Percentiles rank a stretch among this genome's conserved stretches.
These are phyloP conservation scores for Platanista minor DNA, from an alignment of 2,113 vertebrate genomes.

Conservation along the genomic window DNA sequence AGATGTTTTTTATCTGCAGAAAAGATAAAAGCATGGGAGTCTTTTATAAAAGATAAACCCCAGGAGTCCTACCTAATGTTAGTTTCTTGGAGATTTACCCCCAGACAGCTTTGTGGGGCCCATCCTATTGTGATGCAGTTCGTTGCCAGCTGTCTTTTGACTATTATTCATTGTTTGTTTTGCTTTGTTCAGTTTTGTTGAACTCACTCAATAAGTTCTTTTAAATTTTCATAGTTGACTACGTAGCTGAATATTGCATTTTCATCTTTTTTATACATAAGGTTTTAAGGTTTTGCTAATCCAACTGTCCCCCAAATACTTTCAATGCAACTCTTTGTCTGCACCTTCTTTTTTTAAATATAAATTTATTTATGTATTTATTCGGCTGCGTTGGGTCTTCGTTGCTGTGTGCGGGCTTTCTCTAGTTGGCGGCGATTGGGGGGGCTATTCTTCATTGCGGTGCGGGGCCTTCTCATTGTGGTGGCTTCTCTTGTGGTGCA, in stretches of 20 bases:
- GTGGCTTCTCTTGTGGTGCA: too few species aligned
- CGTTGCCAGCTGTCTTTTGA: neutral
- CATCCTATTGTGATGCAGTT: rapidly evolving
- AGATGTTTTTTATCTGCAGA: neutral
- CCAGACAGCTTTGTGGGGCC: neutral
- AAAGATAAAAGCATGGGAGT: neutral
- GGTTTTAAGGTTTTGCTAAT: neutral
- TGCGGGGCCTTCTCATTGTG: too few species aligned
- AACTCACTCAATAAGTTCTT: neutral
- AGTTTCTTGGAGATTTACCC: neutral
- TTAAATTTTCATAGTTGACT: neutral
- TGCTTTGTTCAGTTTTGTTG: neutral
- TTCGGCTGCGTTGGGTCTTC: too few species aligned
- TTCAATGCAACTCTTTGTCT: rapidly evolving
- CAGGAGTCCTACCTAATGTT: neutral
- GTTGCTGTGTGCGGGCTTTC: too few species aligned
- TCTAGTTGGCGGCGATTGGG: too few species aligned
- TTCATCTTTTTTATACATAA: neutral
- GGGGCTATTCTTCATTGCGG: too few species aligned
- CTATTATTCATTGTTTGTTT: neutral
- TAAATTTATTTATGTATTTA: too few species aligned
- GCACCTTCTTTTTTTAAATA: too few species aligned
- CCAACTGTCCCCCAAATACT: neutral
- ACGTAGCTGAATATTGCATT: neutral
- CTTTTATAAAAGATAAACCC: too few species aligned